Conservation (phyloP, 2,113 vertebrate genomes). For the Oreotrochilus melanogaster region DNA sequence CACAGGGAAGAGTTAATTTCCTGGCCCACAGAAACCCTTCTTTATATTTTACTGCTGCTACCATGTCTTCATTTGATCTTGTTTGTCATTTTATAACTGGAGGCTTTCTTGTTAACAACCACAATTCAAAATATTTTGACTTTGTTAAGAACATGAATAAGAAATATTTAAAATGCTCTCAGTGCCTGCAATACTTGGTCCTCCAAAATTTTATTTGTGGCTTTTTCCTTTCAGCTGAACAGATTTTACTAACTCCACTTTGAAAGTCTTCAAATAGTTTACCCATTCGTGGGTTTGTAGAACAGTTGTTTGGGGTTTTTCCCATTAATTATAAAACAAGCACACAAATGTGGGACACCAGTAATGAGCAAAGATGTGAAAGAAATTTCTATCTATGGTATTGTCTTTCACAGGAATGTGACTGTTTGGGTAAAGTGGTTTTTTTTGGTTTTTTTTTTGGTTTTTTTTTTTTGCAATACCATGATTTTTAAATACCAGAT, state of each 20-base stretch:
- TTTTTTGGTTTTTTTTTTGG: neutral
- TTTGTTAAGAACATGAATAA: neutral
- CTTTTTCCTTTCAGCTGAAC: neutral
- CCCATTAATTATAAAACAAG: neutral
- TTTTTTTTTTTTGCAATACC: neutral
- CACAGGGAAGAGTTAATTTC: neutral
- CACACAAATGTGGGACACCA: neutral
- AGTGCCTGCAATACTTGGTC: neutral
- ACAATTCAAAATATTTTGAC: neutral
- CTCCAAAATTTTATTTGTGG: rapidly evolving
- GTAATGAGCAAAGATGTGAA: neutral
- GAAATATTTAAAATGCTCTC: neutral
- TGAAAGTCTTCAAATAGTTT: neutral
- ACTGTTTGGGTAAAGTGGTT: neutral
- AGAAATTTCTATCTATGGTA: neutral
- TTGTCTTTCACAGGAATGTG: neutral
- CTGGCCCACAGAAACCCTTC: neutral
- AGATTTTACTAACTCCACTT: neutral
- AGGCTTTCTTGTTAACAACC: neutral
- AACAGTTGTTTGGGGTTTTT: neutral
- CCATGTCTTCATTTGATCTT: neutral
- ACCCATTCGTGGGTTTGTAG: neutral
- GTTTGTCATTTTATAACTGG: neutral
- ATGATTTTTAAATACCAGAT: neutral
- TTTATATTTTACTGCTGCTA: neutral